phyloP scores from a whole-genome alignment of 2,888 invertebrate species.

The Ichneumoninae sp. region DNA sequence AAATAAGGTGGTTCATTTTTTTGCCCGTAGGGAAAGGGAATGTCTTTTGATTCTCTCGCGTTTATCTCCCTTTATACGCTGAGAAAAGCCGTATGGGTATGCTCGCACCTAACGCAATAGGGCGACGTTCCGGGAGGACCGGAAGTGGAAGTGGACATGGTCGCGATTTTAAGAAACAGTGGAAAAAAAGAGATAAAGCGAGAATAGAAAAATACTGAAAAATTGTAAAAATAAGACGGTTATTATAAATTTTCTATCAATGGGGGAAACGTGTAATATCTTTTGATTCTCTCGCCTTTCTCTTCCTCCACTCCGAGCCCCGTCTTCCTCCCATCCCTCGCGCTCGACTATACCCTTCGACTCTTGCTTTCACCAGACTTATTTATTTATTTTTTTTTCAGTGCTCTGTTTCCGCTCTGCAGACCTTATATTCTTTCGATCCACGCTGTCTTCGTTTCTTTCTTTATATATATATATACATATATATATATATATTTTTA shows the following conservation, averaged over 20 bases:
- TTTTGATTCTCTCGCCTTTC: neutral
- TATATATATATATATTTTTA: conserved; percentile 12
- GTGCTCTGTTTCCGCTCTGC: conserved; percentile 6
- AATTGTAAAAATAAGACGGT: neutral
- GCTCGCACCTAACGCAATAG: neutral
- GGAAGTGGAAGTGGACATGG: conserved; percentile 34
- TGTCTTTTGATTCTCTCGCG: neutral
- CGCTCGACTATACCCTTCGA: neutral
- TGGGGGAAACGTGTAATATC: neutral
- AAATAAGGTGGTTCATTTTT: neutral
- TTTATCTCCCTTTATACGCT: neutral
- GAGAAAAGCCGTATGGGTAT: too few species aligned
- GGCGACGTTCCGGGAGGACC: neutral
- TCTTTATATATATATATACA: conserved; percentile 13
- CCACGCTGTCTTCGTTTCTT: conserved; percentile 12
- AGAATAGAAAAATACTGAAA: conserved; percentile 21
- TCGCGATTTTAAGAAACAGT: neutral
- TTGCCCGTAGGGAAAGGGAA: neutral
- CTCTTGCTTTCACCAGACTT: conserved; percentile 1
- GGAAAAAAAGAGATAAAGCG: conserved; percentile 4
- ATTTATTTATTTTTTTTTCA: neutral
- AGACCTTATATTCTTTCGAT: conserved; percentile 31
- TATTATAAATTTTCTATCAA: neutral
- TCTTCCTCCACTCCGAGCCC: neutral
- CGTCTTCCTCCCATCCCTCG: neutral